A percentile compares a stretch with the other conserved stretches of the same genome.
These are phyloP conservation scores for Lepus oiostolus DNA, from an alignment of 2,797 vertebrate genomes.

Conservation along the genomic window DNA sequence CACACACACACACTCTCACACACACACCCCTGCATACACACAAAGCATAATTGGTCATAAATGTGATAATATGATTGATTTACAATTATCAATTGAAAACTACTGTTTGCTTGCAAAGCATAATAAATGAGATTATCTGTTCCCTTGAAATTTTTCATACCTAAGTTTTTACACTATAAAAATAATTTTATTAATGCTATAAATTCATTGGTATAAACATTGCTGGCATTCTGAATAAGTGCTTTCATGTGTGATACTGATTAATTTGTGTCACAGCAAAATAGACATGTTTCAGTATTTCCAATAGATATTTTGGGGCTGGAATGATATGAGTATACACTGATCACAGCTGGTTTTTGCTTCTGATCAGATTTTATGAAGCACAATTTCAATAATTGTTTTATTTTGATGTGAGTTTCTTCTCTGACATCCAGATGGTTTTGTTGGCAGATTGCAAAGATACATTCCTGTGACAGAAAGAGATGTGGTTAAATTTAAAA, in stretches of 20 bases:
- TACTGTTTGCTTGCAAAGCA: not conserved
- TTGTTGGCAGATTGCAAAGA: conserved; percentile 10
- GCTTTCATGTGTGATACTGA: not conserved
- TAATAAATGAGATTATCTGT: not conserved
- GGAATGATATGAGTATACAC: not conserved
- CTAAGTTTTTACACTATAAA: not conserved
- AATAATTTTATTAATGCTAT: conserved; percentile 47
- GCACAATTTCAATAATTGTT: conserved; percentile 57
- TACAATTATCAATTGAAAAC: not conserved
- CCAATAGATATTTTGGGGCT: not conserved
- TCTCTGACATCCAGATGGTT: conserved; percentile 1
- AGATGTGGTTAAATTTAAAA: not conserved
- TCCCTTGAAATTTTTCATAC: not conserved
- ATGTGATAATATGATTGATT: not conserved
- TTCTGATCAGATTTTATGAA: not conserved
- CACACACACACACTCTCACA: not conserved
- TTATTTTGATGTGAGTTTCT: conserved; percentile 56
- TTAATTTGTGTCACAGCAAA: conserved; percentile 58
- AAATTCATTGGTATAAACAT: conserved; percentile 49
- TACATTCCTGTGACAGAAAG: not conserved
- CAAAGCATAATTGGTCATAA: not conserved
- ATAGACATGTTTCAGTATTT: conserved; percentile 59
- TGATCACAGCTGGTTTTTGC: conserved; percentile 2
- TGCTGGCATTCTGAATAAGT: not conserved
- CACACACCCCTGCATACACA: not conserved